Base-by-base conservation (phyloP, 1,140 invertebrate species). In the Drosophila micromelanica region DNA sequence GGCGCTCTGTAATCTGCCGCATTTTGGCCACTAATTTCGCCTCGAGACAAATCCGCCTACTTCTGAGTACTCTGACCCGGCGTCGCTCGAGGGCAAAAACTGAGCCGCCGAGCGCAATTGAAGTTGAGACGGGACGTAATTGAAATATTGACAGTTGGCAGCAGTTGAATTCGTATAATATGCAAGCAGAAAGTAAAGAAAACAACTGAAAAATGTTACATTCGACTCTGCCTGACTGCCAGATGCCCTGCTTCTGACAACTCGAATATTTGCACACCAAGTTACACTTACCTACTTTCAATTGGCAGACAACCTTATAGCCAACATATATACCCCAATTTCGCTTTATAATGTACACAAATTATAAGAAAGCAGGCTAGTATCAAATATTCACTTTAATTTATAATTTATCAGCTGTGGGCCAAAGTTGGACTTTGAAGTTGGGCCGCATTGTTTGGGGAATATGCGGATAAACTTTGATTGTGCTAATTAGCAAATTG, bases 401-500 rank as follows among this genome's bases (percentile, higher is more conserved):
- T 90, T 90, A 89, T 89, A 77, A 89, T 89, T 84, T 74, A 89
- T 78, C 62, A 84, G 64, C 64, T 59, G 52, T 56, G 69, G 48
- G 74, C 64, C 51, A 23, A 71, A 72, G 63, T 68, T 60, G 35
- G 32, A 51, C 74, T 78, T 74, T 74, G 65, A 70, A 70, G 57
- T 62, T 63, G 35, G 40, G 23, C 40, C 40, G 54, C 69, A 72
- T 73, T 73, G 70, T 69, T 63, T 69, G 43, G 65, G 64, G 49
- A 69, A 59, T 61, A 20, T 54, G 48, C 68, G 78, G 56, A 57
- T 17, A 30, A 76, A 78, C 76, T 87, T 82, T 89, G 78, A 87
- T 89, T 87, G 75, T 78, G 74, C 73, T 89, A 89, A 87, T 87
- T 87, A 86, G 82, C 61, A 89, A 87, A 86, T 86, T 87, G 65